phyloP scores from a whole-genome alignment of 2,888 invertebrate species.

The Mythimna ferrago region DNA sequence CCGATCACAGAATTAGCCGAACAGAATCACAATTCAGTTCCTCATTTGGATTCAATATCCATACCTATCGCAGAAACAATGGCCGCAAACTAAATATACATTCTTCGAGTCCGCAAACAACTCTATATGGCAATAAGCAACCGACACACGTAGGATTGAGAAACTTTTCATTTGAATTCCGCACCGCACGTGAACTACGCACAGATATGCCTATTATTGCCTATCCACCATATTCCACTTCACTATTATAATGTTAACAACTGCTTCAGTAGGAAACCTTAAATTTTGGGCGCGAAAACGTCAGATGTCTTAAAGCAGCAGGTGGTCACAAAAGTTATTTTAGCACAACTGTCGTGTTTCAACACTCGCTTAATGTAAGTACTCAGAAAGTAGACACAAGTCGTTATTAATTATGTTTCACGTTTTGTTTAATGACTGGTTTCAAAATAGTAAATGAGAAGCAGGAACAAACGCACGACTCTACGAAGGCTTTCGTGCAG shows the following conservation, averaged over 20 bases:
- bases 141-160: slow-evolving; percentile 82
- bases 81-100: slow-evolving; percentile 83
- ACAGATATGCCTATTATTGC: slow-evolving; percentile 69
- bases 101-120: slow-evolving; percentile 75
- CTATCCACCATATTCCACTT: slow-evolving; percentile 59
- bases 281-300: slow-evolving; percentile 83
- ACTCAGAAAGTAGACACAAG: slow-evolving; percentile 65
- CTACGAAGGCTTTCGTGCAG: slow-evolving; percentile 78
- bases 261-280: slow-evolving; percentile 48
- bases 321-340: slow-evolving; percentile 72
- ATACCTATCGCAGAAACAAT: slow-evolving; percentile 80
- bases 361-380: slow-evolving; percentile 71
- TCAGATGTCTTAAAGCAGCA: slow-evolving; percentile 75
- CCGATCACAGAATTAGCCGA: slow-evolving; percentile 66
- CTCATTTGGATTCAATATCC: slow-evolving; percentile 78
- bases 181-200: slow-evolving; percentile 69
- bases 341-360: slow-evolving; percentile 72
- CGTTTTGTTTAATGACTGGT: slow-evolving; percentile 34
- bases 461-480: slow-evolving; percentile 72
- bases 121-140: slow-evolving; percentile 85
- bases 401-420: slow-evolving; percentile 68
- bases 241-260: slow-evolving; percentile 59
- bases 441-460: slow-evolving; percentile 46
- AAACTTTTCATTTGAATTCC: slow-evolving; percentile 83
- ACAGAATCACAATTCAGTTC: slow-evolving; percentile 65